Conservation (phyloP, 53 echinoderm and acorn worm species). For the Crossaster papposus region DNA sequence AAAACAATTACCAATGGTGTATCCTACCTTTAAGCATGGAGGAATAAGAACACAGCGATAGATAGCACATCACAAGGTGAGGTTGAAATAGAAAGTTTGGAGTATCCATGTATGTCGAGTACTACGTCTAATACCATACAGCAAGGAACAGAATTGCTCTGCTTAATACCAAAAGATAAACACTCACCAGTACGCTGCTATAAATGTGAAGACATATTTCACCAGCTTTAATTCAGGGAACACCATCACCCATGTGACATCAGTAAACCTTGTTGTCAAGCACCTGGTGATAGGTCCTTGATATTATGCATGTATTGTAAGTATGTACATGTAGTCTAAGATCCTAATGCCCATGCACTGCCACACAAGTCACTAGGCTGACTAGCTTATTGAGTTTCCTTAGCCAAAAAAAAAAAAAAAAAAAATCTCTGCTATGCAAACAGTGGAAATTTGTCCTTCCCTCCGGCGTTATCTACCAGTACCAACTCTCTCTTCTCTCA, state of each 20-base stretch:
- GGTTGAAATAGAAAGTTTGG: too few relatives aligned
- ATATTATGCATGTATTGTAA: neutral
- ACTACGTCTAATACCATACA: too few relatives aligned
- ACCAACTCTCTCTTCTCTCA: too few relatives aligned
- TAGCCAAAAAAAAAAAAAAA: neutral
- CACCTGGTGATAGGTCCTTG: neutral
- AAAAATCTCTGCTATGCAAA: slow-evolving; percentile 1
- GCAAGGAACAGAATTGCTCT: too few relatives aligned
- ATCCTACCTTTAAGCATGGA: too few relatives aligned
- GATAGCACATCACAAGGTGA: too few relatives aligned
- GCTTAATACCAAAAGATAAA: neutral
- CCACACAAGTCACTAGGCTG: neutral
- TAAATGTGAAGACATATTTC: neutral
- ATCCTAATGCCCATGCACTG: neutral
- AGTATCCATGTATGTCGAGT: too few relatives aligned
- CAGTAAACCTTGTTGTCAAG: neutral
- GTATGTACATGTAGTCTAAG: neutral
- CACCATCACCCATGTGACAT: too few relatives aligned
- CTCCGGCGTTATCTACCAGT: neutral
- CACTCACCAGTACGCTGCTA: slow-evolving; percentile 12
- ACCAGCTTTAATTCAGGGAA: neutral
- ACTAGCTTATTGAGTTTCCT: neutral
- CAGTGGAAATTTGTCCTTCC: slow-evolving; percentile 9
- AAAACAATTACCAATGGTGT: too few relatives aligned
- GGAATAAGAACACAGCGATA: too few relatives aligned